Conservation (phyloP, 2,113 vertebrate species). For the Nibea coibor region DNA sequence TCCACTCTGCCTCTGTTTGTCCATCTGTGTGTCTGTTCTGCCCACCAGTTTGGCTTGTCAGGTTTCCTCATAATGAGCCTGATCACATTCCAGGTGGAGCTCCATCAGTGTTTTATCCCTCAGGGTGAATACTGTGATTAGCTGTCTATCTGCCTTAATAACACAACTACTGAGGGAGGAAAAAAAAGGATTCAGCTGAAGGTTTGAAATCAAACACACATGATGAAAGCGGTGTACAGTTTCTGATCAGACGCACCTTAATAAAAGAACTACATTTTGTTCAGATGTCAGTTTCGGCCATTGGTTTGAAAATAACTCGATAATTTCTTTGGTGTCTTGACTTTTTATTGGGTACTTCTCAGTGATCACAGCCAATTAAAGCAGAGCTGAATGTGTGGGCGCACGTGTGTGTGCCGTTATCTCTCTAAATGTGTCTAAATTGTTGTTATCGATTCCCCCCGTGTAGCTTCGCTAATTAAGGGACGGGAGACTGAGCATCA, state of each 20-base stretch:
- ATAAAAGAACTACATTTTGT: not conserved
- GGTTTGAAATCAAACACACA: conserved; percentile 8
- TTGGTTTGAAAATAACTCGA: not conserved
- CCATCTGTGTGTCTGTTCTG: conserved; percentile 34
- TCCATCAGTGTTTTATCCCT: conserved; percentile 25
- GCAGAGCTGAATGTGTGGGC: not conserved
- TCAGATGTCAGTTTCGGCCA: conserved; percentile 7
- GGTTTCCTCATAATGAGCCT: conserved; percentile 34
- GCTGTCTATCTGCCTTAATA: conserved; percentile 12
- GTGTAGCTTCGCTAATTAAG: conserved; percentile 55
- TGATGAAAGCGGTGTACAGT: not conserved
- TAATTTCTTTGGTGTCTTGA: not conserved
- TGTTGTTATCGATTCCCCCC: conserved; percentile 29
- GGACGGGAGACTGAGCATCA: conserved; percentile 32
- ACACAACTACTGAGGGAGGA: not conserved
- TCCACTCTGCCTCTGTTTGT: conserved; percentile 25
- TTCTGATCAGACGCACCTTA: not conserved
- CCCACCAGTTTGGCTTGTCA: conserved; percentile 29
- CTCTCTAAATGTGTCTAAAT: conserved; percentile 30
- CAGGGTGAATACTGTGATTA: conserved; percentile 4
- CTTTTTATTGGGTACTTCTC: conserved; percentile 21
- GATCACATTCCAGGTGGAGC: conserved; percentile 44
- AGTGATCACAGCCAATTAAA: conserved; percentile 28
- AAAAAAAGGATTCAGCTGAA: not conserved
- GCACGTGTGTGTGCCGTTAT: conserved; percentile 5